A percentile compares a stretch with the other conserved stretches of the same genome.
Evolutionary conservation across 2,113 vertebrate species (phyloP).

Genomic region (Catharus bicknelli): DNA sequence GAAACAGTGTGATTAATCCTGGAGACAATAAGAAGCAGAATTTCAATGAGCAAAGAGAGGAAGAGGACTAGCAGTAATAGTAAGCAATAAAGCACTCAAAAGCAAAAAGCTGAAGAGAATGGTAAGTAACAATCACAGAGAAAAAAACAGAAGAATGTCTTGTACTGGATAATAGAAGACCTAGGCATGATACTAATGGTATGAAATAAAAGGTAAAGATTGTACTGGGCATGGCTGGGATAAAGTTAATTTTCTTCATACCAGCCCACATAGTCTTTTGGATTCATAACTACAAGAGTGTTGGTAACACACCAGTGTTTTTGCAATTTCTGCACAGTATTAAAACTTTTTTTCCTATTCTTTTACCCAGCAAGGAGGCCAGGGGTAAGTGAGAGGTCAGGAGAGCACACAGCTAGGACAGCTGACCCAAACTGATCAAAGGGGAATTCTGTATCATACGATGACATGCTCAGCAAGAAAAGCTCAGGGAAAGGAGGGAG

Average conservation of each 20-base stretch:
- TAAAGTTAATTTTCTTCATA: neutral
- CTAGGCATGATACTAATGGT: neutral
- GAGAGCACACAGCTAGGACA: neutral
- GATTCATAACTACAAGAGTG: neutral
- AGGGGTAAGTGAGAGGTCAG: neutral
- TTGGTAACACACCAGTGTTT: neutral
- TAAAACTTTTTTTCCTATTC: neutral
- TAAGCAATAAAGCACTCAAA: neutral
- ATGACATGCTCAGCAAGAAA: neutral
- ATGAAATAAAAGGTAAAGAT: neutral
- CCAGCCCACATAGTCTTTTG: neutral
- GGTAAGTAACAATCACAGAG: neutral
- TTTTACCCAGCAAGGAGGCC: neutral
- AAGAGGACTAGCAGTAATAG: neutral
- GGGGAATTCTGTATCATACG: neutral
- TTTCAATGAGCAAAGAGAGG: neutral
- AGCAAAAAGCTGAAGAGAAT: neutral
- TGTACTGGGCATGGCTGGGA: neutral
- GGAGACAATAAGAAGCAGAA: neutral
- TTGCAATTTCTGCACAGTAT: neutral
- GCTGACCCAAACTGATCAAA: neutral
- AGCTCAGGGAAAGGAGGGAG: neutral
- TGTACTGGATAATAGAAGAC: neutral
- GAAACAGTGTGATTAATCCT: neutral
- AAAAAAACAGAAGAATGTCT: rapidly evolving